phyloP scores from a whole-genome alignment of 2,888 invertebrate genomes.

The Protonemura montana region DNA sequence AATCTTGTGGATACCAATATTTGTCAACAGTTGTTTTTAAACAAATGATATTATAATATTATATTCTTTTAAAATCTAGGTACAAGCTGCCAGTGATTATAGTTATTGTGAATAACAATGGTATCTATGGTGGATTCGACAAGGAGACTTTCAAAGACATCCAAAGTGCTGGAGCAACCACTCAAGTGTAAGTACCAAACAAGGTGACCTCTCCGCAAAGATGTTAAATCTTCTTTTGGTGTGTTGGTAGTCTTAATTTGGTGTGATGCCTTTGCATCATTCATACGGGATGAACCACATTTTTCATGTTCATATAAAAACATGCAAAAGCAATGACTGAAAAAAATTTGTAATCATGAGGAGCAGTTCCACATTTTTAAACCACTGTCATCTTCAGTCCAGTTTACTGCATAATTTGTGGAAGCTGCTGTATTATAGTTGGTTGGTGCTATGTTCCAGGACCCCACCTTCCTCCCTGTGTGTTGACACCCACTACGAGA shows the following conservation, averaged over 20 bases:
- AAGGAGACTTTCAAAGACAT: conserved; percentile 76
- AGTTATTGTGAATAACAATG: conserved; percentile 94
- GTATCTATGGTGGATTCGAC: conserved; percentile 90
- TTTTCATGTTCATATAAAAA: too few species aligned
- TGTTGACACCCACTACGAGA: conserved; percentile 84
- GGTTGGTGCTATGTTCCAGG: conserved; percentile 62
- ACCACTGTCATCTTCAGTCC: too few species aligned
- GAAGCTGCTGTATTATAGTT: too few species aligned
- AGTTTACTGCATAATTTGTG: too few species aligned
- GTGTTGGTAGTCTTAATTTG: too few species aligned
- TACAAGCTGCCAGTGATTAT: conserved; percentile 91
- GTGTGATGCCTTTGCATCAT: too few species aligned
- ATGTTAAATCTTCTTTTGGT: too few species aligned
- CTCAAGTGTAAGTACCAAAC: conserved; percentile 71
- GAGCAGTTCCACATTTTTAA: too few species aligned
- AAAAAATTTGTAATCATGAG: too few species aligned
- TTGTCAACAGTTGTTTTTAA: neutral
- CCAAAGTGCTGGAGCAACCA: conserved; percentile 73
- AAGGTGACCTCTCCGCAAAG: neutral
- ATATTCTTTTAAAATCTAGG: conserved; percentile 59
- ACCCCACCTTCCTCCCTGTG: conserved; percentile 85
- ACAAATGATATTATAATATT: neutral
- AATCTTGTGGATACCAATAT: neutral
- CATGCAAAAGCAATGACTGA: too few species aligned
- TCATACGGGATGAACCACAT: too few species aligned